A percentile compares a stretch with the other conserved stretches of the same genome.
phyloP scores from a whole-genome alignment of 1,140 invertebrate genomes.

The Pomacea maculata region DNA sequence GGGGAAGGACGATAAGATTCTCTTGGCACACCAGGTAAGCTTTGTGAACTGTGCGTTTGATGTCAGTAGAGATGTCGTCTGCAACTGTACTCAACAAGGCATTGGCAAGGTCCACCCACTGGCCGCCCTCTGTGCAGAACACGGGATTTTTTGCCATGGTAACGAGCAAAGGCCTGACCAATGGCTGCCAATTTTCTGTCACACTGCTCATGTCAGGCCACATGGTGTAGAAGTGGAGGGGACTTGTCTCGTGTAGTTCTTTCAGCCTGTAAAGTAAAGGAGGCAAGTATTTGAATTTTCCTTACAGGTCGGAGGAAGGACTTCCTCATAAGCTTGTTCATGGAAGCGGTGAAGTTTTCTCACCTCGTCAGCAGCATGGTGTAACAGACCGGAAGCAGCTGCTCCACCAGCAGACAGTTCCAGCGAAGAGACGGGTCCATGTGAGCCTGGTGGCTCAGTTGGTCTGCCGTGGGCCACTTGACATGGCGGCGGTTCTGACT shows the following conservation, averaged over 20 bases:
- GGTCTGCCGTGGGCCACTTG: constrained; percentile 50
- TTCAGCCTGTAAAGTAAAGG: neutral
- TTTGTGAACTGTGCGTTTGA: neutral
- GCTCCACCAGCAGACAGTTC: constrained; percentile 51
- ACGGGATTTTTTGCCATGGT: neutral
- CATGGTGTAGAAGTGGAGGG: neutral
- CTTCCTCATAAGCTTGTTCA: neutral
- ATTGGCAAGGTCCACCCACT: neutral
- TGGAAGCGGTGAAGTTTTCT: neutral
- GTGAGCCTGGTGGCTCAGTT: constrained; percentile 25
- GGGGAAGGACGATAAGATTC: constrained; percentile 1
- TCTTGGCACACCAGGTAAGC: neutral
- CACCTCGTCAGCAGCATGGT: constrained; percentile 13
- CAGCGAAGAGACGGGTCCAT: constrained; percentile 47
- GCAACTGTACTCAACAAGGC: neutral
- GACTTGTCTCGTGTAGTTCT: no score
- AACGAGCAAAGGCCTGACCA: neutral
- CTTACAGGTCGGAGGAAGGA: no score
- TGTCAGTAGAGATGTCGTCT: neutral
- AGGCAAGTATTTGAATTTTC: neutral
- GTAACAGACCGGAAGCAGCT: constrained; percentile 46
- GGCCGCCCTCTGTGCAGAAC: neutral
- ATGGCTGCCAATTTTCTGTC: constrained; percentile 1
- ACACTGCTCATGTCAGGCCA: neutral
- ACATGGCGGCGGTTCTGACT: constrained; percentile 54